Conservation (phyloP, 2,888 invertebrate genomes). For the Mesoligia furuncula region DNA sequence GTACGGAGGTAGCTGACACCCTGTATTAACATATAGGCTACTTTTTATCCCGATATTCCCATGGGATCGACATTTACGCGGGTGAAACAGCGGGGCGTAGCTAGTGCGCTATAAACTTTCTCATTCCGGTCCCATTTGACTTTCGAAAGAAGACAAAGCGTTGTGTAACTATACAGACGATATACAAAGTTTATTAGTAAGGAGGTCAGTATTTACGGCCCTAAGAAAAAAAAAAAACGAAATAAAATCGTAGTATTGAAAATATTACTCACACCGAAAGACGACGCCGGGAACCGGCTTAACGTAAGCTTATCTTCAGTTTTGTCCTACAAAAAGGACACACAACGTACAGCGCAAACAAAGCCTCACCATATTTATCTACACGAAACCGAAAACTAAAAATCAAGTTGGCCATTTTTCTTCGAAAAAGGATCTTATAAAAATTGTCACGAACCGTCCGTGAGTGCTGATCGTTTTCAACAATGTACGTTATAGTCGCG, state of each 20-base stretch:
- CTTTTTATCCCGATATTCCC: no score
- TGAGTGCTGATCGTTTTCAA: constrained; percentile 57
- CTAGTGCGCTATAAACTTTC: no score
- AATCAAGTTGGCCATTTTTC: constrained; percentile 41
- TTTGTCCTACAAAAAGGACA: constrained; percentile 34
- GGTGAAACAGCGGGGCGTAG: no score
- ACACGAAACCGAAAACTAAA: constrained; percentile 33
- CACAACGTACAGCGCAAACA: constrained; percentile 24
- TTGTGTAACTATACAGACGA: no score
- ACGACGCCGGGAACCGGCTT: constrained; percentile 15
- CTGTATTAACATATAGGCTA: no score
- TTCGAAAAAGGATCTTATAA: constrained; percentile 43
- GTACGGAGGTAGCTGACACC: no score
- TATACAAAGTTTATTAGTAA: no score
- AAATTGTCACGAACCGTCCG: constrained; percentile 58
- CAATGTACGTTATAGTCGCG: constrained; percentile 46
- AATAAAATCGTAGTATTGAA: constrained; percentile 1
- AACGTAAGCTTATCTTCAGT: constrained; percentile 28
- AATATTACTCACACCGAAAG: constrained; percentile 21
- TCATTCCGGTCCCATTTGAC: no score
- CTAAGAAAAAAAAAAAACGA: not conserved
- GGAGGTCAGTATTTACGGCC: not conserved
- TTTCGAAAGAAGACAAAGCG: no score
- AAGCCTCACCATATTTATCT: constrained; percentile 27
- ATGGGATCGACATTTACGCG: no score